Evolutionary conservation across 1,140 invertebrate species (phyloP).

Genomic region (Trichoplusia ni): DNA sequence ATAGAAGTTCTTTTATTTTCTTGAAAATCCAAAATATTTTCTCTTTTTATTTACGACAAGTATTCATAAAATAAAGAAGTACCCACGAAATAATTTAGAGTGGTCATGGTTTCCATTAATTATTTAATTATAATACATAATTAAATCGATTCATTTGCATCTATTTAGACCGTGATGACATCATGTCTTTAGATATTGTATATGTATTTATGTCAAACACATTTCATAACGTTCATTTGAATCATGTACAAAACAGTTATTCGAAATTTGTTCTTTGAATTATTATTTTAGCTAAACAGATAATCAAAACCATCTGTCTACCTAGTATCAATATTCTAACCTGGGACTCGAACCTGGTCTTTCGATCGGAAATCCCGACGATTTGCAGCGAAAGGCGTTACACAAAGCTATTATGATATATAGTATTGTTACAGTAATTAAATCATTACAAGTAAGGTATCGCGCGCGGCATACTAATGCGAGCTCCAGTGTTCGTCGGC

Average conservation of each 20-base stretch:
- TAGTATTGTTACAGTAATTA: slow-evolving; percentile 13
- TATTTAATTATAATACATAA: slow-evolving; percentile 27
- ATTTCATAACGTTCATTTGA: slow-evolving; percentile 14
- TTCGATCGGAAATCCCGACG: too few species aligned
- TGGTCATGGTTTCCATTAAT: slow-evolving; percentile 23
- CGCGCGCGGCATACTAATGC: slow-evolving; percentile 11
- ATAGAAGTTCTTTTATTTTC: too few species aligned
- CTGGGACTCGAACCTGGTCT: too few species aligned
- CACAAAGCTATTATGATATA: background rate
- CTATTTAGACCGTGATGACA: slow-evolving; percentile 18
- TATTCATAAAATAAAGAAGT: slow-evolving; percentile 1
- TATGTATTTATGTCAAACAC: slow-evolving; percentile 18
- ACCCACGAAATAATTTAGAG: slow-evolving; percentile 1
- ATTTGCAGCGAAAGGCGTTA: too few species aligned
- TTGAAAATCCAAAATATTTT: too few species aligned
- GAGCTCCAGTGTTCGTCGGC: slow-evolving; percentile 4
- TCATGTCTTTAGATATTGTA: slow-evolving; percentile 16
- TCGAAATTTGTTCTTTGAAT: too few species aligned
- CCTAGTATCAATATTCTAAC: too few species aligned
- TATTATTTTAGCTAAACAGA: too few species aligned
- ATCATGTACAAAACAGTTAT: background rate
- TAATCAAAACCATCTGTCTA: too few species aligned
- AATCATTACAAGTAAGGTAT: slow-evolving; percentile 16
- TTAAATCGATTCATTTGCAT: slow-evolving; percentile 28
- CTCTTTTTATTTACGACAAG: too few species aligned